phyloP scores from a whole-genome alignment of 2,797 vertebrate genomes.

The Ispidina lecontei region DNA sequence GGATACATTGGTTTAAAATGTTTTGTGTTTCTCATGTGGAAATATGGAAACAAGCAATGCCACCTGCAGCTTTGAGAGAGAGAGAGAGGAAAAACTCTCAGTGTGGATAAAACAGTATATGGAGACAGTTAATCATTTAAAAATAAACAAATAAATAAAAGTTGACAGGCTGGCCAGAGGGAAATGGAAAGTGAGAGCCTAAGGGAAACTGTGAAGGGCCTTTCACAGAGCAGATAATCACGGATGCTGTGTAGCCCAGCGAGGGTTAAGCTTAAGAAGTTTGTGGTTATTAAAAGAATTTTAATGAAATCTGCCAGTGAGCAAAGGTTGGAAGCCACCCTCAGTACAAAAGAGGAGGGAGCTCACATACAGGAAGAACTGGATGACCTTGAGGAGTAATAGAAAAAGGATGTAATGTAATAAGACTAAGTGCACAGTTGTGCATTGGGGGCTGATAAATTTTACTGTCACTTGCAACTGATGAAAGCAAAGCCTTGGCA shows the following conservation, averaged over 20 bases:
- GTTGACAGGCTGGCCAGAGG: neutral
- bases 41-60: neutral
- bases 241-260: neutral
- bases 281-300: slow-evolving; percentile 45
- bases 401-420: slow-evolving; percentile 58
- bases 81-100: neutral
- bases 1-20: neutral
- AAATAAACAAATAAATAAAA: neutral
- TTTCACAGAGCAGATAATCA: neutral
- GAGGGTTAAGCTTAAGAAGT: slow-evolving; percentile 11
- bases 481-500: slow-evolving; percentile 27
- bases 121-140: neutral
- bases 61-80: neutral
- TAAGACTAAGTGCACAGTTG: slow-evolving; percentile 53
- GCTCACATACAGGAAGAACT: neutral
- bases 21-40: neutral
- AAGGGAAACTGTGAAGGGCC: neutral
- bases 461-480: slow-evolving; percentile 30
- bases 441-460: slow-evolving; percentile 30
- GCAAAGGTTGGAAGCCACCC: slow-evolving; percentile 15
- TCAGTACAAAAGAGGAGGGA: neutral
- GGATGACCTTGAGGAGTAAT: slow-evolving; percentile 53
- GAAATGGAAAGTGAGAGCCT: neutral
- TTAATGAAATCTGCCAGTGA: slow-evolving; percentile 32
- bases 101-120: neutral